A percentile compares a stretch with the other conserved stretches of the same genome.
Evolutionary conservation across 2,797 vertebrate species (phyloP).

Genomic region (Poeciliopsis infans): DNA sequence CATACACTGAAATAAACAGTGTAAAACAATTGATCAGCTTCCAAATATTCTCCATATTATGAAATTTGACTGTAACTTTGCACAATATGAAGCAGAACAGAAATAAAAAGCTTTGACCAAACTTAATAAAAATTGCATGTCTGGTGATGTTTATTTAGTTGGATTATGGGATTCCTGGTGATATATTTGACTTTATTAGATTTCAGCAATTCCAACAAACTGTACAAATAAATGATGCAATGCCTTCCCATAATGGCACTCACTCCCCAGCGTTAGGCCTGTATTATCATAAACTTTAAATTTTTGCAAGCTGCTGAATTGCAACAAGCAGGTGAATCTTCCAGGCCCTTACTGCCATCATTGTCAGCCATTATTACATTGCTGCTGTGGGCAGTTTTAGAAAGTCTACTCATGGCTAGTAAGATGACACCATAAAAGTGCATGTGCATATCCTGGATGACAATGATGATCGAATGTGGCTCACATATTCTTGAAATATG

Average conservation of each 20-base stretch:
- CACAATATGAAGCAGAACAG: not conserved
- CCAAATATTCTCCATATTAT: not conserved
- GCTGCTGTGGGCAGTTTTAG: not conserved
- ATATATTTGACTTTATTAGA: not conserved
- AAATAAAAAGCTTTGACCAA: not conserved
- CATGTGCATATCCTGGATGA: not conserved
- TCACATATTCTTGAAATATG: not conserved
- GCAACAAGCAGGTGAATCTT: not conserved
- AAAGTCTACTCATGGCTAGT: not conserved
- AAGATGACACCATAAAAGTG: not conserved
- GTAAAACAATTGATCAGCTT: not conserved
- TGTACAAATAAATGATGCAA: not conserved
- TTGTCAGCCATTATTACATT: not conserved
- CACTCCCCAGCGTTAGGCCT: not conserved
- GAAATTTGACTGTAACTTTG: not conserved
- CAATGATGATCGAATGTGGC: not conserved
- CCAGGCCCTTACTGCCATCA: not conserved
- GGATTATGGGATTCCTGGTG: not conserved
- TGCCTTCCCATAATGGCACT: not conserved
- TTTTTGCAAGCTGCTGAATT: not conserved
- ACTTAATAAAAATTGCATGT: constrained; percentile 12
- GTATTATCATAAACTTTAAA: not conserved
- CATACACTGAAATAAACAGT: not conserved
- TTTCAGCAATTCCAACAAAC: not conserved
- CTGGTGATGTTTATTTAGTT: not conserved